These are phyloP conservation scores for Brienomyrus longianalis DNA, from an alignment of 2,113 vertebrate genomes.

Conservation along the genomic window DNA sequence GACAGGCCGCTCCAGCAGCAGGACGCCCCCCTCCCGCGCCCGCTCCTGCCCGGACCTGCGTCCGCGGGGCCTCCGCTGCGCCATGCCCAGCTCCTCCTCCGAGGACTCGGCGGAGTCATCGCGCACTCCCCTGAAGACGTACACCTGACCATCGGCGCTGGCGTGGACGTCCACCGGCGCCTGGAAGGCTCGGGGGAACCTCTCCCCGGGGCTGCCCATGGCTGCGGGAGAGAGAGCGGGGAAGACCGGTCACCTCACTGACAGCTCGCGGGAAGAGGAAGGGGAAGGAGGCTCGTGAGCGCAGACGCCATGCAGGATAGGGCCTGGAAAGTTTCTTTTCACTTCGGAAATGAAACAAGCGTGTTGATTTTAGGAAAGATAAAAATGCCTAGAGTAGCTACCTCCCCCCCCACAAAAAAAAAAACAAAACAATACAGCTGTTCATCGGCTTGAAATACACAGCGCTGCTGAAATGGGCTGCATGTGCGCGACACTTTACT, in stretches of 20 bases:
- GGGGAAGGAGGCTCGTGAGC: not conserved
- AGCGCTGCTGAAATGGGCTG: not conserved
- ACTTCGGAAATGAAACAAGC: not conserved
- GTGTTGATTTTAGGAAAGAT: not conserved
- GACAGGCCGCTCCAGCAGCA: slow-evolving; percentile 73
- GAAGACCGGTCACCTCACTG: not conserved
- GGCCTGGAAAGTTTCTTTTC: not conserved
- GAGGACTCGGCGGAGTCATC: slow-evolving; percentile 57
- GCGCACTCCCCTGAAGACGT: slow-evolving; percentile 59
- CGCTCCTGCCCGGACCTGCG: slow-evolving; percentile 47
- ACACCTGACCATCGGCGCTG: slow-evolving; percentile 73
- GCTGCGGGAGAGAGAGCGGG: slow-evolving; percentile 1
- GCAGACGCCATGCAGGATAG: not conserved
- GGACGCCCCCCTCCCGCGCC: slow-evolving; percentile 43
- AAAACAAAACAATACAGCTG: not conserved
- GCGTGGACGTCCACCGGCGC: slow-evolving; percentile 70
- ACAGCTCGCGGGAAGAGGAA: not conserved
- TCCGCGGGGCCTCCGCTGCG: slow-evolving; percentile 59
- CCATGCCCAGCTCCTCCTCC: slow-evolving; percentile 68
- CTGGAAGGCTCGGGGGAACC: slow-evolving; percentile 65
- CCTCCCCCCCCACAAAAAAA: not conserved
- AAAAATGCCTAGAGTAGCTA: not conserved
- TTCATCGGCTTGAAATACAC: not conserved
- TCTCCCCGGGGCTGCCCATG: slow-evolving; percentile 63
- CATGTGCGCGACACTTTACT: not conserved